These are phyloP conservation scores for Drosophila micromelanica DNA, from an alignment of 1,140 invertebrate genomes.

Conservation along the genomic window DNA sequence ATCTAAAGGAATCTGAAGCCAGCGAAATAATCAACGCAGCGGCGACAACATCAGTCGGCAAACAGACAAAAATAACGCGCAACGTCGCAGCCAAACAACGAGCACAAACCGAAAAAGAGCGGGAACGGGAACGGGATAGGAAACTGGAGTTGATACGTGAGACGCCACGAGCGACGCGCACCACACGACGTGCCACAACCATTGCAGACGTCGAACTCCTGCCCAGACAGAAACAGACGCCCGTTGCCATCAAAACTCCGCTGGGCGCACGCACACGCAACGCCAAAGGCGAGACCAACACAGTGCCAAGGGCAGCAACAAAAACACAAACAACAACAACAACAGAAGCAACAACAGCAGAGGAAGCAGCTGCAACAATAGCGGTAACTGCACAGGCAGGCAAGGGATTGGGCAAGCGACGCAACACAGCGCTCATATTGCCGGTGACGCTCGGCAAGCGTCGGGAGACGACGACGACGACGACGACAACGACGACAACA, in stretches of 20 bases:
- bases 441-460: constrained; percentile 12
- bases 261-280: too few species aligned
- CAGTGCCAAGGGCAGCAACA: not conserved
- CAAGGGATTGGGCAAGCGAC: constrained; percentile 17
- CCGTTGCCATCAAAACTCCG: not conserved
- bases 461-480: constrained; percentile 3
- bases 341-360: not conserved
- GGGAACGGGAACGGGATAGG: not conserved
- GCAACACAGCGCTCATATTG: constrained; percentile 22
- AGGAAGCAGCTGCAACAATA: not conserved
- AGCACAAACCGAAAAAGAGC: constrained; percentile 1
- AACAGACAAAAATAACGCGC: constrained; percentile 15
- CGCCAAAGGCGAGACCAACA: too few species aligned
- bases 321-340: not conserved
- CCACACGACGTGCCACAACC: constrained; percentile 17
- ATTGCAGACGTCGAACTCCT: constrained; percentile 12
- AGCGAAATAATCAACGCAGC: constrained; percentile 17
- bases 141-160: not conserved
- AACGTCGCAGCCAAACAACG: constrained; percentile 10
- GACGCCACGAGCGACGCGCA: constrained; percentile 3
- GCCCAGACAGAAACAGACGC: constrained; percentile 5
- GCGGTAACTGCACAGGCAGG: not conserved
- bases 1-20: constrained; percentile 48
- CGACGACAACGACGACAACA: too few species aligned
- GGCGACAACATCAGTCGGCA: constrained; percentile 4